phyloP scores from a whole-genome alignment of 2,797 vertebrate species.

The Muscicapa comitata region DNA sequence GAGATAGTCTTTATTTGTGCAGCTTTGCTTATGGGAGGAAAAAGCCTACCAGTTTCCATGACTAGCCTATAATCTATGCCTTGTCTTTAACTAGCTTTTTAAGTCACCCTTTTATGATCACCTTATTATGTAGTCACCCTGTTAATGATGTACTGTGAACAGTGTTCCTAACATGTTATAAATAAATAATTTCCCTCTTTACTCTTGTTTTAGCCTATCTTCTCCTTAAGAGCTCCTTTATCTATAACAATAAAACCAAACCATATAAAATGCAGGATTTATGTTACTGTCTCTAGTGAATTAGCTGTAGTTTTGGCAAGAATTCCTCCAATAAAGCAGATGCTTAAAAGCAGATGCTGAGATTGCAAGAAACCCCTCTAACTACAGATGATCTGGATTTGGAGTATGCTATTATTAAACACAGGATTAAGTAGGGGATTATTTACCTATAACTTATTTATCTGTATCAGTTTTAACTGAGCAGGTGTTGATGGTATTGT shows the following conservation, averaged over 20 bases:
- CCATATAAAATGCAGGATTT: background rate
- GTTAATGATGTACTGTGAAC: constrained; percentile 39
- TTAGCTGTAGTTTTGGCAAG: background rate
- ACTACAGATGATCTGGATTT: background rate
- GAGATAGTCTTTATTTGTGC: background rate
- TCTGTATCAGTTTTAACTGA: background rate
- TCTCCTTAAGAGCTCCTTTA: background rate
- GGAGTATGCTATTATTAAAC: background rate
- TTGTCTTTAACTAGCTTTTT: constrained; percentile 19
- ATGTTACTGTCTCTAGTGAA: background rate
- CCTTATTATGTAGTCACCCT: background rate
- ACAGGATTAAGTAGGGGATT: background rate
- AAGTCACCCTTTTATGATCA: constrained; percentile 22
- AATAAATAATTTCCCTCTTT: constrained; percentile 61
- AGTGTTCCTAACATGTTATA: constrained; percentile 33
- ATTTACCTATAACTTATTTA: background rate
- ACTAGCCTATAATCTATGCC: background rate
- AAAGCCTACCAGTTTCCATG: background rate
- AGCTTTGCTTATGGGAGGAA: background rate
- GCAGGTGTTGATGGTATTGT: background rate
- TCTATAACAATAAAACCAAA: background rate
- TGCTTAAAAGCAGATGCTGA: background rate
- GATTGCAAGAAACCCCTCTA: background rate
- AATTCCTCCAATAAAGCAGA: background rate
- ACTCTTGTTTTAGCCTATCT: background rate